Evolutionary conservation across 2,113 vertebrate species (phyloP).

Genomic region (Chitala chitala): DNA sequence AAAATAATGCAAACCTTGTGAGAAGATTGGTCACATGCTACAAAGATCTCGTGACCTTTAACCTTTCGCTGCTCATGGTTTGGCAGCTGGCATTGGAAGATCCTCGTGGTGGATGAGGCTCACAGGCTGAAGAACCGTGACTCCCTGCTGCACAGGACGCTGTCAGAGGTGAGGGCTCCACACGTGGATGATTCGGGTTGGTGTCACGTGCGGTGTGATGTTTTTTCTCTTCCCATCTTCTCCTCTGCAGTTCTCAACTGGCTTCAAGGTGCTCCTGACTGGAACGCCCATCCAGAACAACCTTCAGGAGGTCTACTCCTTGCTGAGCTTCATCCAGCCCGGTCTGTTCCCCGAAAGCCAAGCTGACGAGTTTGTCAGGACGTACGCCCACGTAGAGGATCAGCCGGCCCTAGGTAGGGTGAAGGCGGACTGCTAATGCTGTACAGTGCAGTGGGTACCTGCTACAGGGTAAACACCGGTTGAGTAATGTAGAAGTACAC

Average conservation of each 20-base stretch:
- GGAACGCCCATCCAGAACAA: slow-evolving; percentile 93
- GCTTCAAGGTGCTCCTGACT: slow-evolving; percentile 78
- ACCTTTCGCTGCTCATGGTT: background rate
- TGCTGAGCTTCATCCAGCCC: slow-evolving; percentile 82
- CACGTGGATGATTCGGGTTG: background rate
- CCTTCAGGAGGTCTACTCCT: slow-evolving; percentile 81
- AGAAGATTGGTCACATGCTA: background rate
- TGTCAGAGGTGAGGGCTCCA: slow-evolving; percentile 66
- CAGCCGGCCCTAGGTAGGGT: slow-evolving; percentile 61
- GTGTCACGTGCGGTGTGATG: background rate
- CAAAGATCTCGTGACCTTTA: background rate
- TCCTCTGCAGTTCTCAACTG: slow-evolving; percentile 67
- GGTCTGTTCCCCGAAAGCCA: slow-evolving; percentile 63
- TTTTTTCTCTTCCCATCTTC: background rate
- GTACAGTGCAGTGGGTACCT: background rate
- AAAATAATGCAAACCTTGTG: background rate
- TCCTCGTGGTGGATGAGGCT: slow-evolving; percentile 86
- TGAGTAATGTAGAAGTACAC: no score
- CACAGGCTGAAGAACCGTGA: slow-evolving; percentile 86
- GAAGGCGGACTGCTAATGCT: background rate
- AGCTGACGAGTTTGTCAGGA: slow-evolving; percentile 63
- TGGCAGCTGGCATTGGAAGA: slow-evolving; percentile 61
- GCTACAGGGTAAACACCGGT: background rate
- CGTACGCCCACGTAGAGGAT: slow-evolving; percentile 65
- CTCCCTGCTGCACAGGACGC: slow-evolving; percentile 72